Evolutionary conservation across 1,140 invertebrate genomes (phyloP).

Genomic region (Caligus rogercresseyi): DNA sequence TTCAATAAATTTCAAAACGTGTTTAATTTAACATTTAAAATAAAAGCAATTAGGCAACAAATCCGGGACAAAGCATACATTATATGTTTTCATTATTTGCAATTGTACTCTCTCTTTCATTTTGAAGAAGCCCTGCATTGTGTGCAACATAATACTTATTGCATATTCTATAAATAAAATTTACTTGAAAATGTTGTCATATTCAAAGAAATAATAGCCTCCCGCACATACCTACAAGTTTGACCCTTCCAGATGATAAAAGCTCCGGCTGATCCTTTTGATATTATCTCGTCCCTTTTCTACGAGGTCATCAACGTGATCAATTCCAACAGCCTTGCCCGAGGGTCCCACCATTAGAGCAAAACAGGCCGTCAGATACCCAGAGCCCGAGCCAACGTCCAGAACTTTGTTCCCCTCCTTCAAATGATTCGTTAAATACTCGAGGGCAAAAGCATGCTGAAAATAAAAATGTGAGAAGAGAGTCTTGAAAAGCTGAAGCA

Average conservation of each 20-base stretch:
- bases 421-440: constrained; percentile 65
- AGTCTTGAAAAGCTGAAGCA: constrained; percentile 42
- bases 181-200: too few relatives aligned
- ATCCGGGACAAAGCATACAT: too few relatives aligned
- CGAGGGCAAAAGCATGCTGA: constrained; percentile 79
- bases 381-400: constrained; percentile 89
- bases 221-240: constrained; percentile 51
- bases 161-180: too few relatives aligned
- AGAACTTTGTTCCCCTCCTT: constrained; percentile 56
- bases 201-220: too few relatives aligned
- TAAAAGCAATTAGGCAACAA: too few relatives aligned
- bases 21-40: too few relatives aligned
- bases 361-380: constrained; percentile 91
- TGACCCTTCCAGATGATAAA: constrained; percentile 42
- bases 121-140: too few relatives aligned
- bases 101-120: too few relatives aligned
- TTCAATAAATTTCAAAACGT: too few relatives aligned
- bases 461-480: constrained; percentile 6
- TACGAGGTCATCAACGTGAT: constrained; percentile 75
- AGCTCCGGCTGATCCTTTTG: constrained; percentile 50
- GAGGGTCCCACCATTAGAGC: constrained; percentile 56
- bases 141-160: too few relatives aligned
- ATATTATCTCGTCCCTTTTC: constrained; percentile 55
- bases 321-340: constrained; percentile 67
- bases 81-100: too few relatives aligned